Base-by-base conservation (phyloP, 2,797 vertebrate species). In the Syngnathus rostellatus region DNA sequence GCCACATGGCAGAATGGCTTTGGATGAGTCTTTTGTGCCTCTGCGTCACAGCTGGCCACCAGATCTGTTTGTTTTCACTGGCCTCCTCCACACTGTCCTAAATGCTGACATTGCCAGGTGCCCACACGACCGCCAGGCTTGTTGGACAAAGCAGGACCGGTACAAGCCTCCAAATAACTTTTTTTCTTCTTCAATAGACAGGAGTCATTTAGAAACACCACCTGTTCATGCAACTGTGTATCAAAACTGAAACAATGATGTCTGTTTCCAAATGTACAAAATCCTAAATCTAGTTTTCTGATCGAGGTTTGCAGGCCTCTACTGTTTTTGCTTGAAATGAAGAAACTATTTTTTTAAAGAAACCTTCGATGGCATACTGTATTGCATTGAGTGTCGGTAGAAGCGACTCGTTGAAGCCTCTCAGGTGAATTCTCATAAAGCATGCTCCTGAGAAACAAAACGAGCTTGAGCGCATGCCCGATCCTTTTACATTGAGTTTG, bases 351-450 rank as follows among this genome's bases (percentile, higher is more conserved):
- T 86, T 89, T 84, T 78, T 81, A 84, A 83, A 75, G 67, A 67
- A 64, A 73, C 71, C 65, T 72, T 74, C 58, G 77, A 77, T 75
- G 66, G 71, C 71, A 39, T 76, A 62, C 25, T 74, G 72, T 67
- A 72, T 69, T 70, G 65, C 60, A 50, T 67, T 76, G 72, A 71
- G 66, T 69, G 70, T 45, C 57, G 85, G 88, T 89, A 85, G 76
- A 88, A 87, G 82, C 86, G 78, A 72, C 80, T 82, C 67, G 70
- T 51, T 64, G 38, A 84, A 85, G 80, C 80, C 82, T 84, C 90
- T 92, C 91, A 92, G 91, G 91, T 92, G 84, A 90, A 78, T 72
- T 83, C 81, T 80, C 81, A 61, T 74, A 81, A 75, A 43, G 89
- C 87, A 89, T 90, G 86, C 81, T 74, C 75, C 79, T 77, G 78